These are phyloP conservation scores for Anolis carolinensis DNA, from an alignment of 2,113 vertebrate species.

Conservation along the genomic window DNA sequence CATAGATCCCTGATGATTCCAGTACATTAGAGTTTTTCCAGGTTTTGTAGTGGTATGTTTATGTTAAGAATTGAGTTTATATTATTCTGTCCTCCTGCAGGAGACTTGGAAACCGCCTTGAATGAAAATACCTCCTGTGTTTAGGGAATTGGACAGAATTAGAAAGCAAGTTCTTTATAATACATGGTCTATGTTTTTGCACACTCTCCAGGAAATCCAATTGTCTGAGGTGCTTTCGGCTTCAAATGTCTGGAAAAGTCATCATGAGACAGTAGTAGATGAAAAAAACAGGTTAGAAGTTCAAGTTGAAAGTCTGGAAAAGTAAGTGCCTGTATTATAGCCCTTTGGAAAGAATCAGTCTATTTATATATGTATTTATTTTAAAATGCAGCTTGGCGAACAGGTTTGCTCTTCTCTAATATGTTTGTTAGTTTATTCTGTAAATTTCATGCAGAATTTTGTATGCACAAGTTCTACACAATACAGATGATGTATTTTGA, in stretches of 20 bases:
- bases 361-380: background rate
- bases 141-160: slow-evolving; percentile 31
- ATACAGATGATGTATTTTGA: background rate
- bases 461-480: background rate
- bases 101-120: slow-evolving; percentile 9
- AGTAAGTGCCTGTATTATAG: slow-evolving; percentile 71
- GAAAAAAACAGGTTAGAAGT: slow-evolving; percentile 76
- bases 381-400: background rate
- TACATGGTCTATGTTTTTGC: slow-evolving; percentile 53
- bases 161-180: slow-evolving; percentile 32
- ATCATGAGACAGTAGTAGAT: slow-evolving; percentile 74
- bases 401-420: background rate
- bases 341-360: slow-evolving; percentile 12
- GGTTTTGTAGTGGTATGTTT: background rate
- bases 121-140: slow-evolving; percentile 40
- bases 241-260: slow-evolving; percentile 75
- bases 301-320: slow-evolving; percentile 76
- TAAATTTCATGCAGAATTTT: slow-evolving; percentile 27
- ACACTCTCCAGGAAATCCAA: slow-evolving; percentile 78
- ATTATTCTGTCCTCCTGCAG: background rate
- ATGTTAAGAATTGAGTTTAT: slow-evolving; percentile 25
- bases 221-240: slow-evolving; percentile 74
- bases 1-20: background rate
- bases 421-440: background rate
- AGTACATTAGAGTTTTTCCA: background rate